Conservation (phyloP, 2,888 invertebrate genomes). For the Eristalinus aeneus region DNA sequence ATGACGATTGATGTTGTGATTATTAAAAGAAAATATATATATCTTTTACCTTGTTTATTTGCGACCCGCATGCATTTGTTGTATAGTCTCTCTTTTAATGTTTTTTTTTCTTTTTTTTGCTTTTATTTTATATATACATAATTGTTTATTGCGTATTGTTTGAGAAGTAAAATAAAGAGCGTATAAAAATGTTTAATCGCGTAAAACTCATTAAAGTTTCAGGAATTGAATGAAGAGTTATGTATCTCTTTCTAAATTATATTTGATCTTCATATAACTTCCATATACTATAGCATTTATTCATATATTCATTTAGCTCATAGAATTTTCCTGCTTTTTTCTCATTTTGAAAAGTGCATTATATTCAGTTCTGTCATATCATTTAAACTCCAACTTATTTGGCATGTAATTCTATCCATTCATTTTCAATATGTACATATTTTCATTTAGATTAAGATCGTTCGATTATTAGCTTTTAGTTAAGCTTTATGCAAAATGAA, state of each 20-base stretch:
- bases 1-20: conserved; percentile 61
- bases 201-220: neutral
- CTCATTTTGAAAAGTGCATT: no score
- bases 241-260: conserved; percentile 15
- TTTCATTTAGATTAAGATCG: no score
- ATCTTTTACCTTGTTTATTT: conserved; percentile 3
- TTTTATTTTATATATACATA: conserved; percentile 62
- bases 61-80: conserved; percentile 42
- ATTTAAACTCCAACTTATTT: no score
- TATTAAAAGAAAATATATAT: conserved; percentile 10
- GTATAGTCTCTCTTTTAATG: conserved; percentile 16
- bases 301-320: neutral
- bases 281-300: neutral
- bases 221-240: conserved; percentile 9
- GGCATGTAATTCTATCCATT: no score
- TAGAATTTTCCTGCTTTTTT: neutral
- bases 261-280: neutral
- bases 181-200: conserved; percentile 30
- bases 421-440: no score
- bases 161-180: neutral
- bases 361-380: no score
- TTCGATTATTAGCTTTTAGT: no score
- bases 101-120: conserved; percentile 46
- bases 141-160: conserved; percentile 63
- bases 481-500: no score